Conservation (phyloP, 2,888 invertebrate genomes). For the Macrosiphum euphorbiae region DNA sequence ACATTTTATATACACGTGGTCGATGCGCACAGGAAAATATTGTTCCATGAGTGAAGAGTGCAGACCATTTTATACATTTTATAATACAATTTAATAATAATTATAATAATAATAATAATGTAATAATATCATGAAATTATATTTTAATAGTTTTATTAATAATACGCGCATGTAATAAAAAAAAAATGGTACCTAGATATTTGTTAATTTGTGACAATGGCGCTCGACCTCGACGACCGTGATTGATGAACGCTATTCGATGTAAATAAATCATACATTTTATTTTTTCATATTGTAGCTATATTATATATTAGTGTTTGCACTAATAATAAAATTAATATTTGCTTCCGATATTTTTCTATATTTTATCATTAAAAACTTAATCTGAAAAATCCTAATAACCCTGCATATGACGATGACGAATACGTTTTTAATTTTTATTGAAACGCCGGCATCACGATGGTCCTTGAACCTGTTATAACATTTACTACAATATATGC, state of each 20-base stretch:
- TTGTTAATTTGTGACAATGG: slow-evolving; percentile 32
- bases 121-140: background rate
- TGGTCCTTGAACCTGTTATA: slow-evolving; percentile 32
- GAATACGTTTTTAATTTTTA: slow-evolving; percentile 31
- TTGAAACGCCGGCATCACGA: background rate
- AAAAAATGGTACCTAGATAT: background rate
- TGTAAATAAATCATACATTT: background rate
- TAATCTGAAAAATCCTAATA: slow-evolving; percentile 8
- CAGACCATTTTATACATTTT: background rate
- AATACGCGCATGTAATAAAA: background rate
- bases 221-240: slow-evolving; percentile 27
- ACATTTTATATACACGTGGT: background rate
- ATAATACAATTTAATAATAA: background rate
- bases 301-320: background rate
- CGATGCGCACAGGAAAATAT: background rate
- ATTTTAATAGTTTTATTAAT: slow-evolving; percentile 15
- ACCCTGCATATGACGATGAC: background rate
- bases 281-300: background rate
- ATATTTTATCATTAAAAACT: slow-evolving; percentile 26
- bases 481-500: background rate
- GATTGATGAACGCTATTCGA: slow-evolving; percentile 41
- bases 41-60: background rate
- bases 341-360: slow-evolving; percentile 4
- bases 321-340: background rate
- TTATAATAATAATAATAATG: background rate